Evolutionary conservation across 2,113 vertebrate genomes (phyloP), one percentile per base, ranked within the genome.

Genomic region (Acinonyx jubatus): DNA sequence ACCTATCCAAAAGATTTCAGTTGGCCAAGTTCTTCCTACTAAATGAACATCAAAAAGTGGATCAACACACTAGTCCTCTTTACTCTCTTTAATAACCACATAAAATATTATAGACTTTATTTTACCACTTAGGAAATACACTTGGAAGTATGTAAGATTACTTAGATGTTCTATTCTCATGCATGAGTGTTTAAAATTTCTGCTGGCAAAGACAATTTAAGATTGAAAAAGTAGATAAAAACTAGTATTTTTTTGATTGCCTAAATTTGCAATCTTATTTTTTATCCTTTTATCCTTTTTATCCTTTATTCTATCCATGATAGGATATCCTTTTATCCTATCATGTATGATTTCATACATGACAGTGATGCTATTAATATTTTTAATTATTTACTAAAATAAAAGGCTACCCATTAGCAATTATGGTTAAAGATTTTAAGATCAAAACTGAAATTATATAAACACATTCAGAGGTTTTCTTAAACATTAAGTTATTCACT

Each of bases 401-500:
- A 23, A 97, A 91, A 89, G 80, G 14, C 76, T 78, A 68, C 29
- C 15, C 14, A 19, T 11, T 57, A 96, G 71, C 61, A 92, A 89
- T 16, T 83, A 81, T 29, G 12, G 7, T 52, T 55, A 96, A 82
- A 82, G 6, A 87, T 78, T 94, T 97, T 78, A 93, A 87, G 19
- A 94, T 66, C 31, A 93, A 94, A 98, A 81, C 1, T 66, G 18
- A 48, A 94, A 92, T 36, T 97, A 96, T 7, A 48, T 85, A 93
- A 96, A 94, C 61, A 95, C 4, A 52, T 89, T 52, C 48, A 96
- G 15, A 94, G 16, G 14, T 95, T 94, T 93, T 90, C 48, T 92
- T 96, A 91, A 87, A 88, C 21, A 88, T 66, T 27, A 93, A 92
- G 23, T 73, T 93, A 90, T 45, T 80, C 61, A 86, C 25, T 94